Conservation (phyloP, 2,888 invertebrate genomes). For the Physocephala rufipes region DNA sequence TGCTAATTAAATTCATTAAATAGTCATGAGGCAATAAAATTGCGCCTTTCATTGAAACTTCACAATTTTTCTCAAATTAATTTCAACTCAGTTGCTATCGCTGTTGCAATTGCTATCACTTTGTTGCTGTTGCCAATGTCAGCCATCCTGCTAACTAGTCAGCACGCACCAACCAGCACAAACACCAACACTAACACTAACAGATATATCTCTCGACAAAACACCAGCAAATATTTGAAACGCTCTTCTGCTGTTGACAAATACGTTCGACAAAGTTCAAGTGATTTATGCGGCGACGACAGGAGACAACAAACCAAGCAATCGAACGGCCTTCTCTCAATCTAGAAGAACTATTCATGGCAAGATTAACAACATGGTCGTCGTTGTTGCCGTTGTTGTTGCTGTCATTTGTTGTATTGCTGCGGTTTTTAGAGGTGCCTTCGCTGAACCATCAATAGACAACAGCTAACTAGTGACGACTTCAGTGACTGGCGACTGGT, state of each 20-base stretch:
- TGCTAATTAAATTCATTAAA: slow-evolving; percentile 27
- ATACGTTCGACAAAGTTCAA: slow-evolving; percentile 33
- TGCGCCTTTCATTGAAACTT: slow-evolving; percentile 11
- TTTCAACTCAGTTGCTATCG: slow-evolving; percentile 14
- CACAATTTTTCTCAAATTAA: slow-evolving; percentile 20
- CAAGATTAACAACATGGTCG: neutral
- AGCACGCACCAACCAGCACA: too few species aligned
- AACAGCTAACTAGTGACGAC: slow-evolving; percentile 6
- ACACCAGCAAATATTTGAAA: slow-evolving; percentile 30
- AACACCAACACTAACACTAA: too few species aligned
- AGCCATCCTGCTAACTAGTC: too few species aligned
- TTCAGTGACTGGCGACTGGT: slow-evolving; percentile 10
- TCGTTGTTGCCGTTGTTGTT: neutral
- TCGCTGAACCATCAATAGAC: neutral
- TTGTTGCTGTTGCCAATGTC: neutral
- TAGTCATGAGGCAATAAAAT: slow-evolving; percentile 23
- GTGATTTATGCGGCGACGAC: slow-evolving; percentile 36
- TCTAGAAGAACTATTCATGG: neutral
- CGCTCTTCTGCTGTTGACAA: slow-evolving; percentile 35
- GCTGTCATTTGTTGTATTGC: neutral
- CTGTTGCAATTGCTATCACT: neutral
- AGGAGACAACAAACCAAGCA: slow-evolving; percentile 10
- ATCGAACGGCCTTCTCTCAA: slow-evolving; percentile 14
- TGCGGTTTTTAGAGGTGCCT: too few species aligned
- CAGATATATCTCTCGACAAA: neutral